These are phyloP conservation scores for Macropus fuliginosus DNA, from an alignment of 2,797 vertebrate species.

Conservation along the genomic window DNA sequence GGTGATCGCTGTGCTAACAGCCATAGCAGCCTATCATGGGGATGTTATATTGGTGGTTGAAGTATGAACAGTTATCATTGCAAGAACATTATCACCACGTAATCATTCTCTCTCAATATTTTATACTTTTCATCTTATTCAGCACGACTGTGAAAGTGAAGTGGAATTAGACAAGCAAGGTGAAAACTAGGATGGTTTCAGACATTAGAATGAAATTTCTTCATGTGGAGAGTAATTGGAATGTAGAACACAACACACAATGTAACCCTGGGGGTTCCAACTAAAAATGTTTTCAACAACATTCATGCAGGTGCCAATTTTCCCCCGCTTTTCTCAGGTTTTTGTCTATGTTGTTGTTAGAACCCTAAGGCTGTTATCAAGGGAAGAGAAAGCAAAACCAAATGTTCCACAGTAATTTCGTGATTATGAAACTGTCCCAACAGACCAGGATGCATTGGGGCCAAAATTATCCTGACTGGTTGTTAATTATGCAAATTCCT, in stretches of 20 bases:
- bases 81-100: background rate
- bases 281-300: background rate
- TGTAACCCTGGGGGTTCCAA: background rate
- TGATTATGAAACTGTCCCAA: background rate
- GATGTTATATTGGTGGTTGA: background rate
- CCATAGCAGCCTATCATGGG: background rate
- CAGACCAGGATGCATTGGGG: background rate
- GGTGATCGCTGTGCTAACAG: background rate
- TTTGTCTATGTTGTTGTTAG: background rate
- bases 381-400: background rate
- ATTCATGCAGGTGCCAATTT: background rate
- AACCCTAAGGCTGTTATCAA: background rate
- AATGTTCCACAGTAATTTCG: background rate
- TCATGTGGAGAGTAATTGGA: background rate
- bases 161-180: background rate
- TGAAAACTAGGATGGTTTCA: background rate
- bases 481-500: background rate
- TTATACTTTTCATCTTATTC: background rate
- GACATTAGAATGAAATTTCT: constrained; percentile 6
- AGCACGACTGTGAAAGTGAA: background rate
- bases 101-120: background rate
- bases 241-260: background rate
- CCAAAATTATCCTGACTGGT: constrained; percentile 13
- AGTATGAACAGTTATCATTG: background rate
- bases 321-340: background rate